A percentile compares a stretch with the other conserved stretches of the same genome.
Evolutionary conservation across 2,888 invertebrate species (phyloP).

Genomic region (Thecocarcelia acutangulata): DNA sequence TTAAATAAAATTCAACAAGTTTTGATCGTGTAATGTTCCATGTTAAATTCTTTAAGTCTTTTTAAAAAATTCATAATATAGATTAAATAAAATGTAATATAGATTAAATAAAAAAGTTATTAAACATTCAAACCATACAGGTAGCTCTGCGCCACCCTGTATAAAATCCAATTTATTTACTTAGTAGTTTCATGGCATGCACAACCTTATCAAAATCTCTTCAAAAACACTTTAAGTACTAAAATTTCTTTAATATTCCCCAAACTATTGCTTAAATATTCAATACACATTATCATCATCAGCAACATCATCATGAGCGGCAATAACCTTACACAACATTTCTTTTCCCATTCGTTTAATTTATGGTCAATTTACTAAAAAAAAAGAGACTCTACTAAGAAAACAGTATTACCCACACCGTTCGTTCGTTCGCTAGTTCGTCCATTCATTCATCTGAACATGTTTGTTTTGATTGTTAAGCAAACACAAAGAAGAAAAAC

Average conservation of each 20-base stretch:
- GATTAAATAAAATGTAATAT: too few relatives aligned
- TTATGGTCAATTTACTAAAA: slow-evolving; percentile 39
- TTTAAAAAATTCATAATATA: too few relatives aligned
- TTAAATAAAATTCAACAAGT: too few relatives aligned
- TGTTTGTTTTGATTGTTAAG: slow-evolving; percentile 21
- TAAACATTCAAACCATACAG: too few relatives aligned
- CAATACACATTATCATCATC: slow-evolving; percentile 1
- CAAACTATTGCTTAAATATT: slow-evolving; percentile 7
- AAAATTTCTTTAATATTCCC: slow-evolving; percentile 13
- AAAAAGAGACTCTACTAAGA: background rate
- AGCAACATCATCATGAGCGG: slow-evolving; percentile 1
- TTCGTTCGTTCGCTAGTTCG: too few relatives aligned
- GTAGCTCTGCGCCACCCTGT: too few relatives aligned
- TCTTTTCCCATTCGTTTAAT: slow-evolving; percentile 11
- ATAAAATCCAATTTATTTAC: too few relatives aligned
- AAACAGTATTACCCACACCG: slow-evolving; percentile 7
- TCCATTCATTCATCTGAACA: background rate
- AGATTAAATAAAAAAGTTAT: too few relatives aligned
- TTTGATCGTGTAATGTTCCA: too few relatives aligned
- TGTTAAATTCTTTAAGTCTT: too few relatives aligned
- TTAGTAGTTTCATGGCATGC: too few relatives aligned
- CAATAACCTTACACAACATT: slow-evolving; percentile 65
- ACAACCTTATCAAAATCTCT: too few relatives aligned
- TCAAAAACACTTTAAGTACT: background rate
- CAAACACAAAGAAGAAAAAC: slow-evolving; percentile 1